Base-by-base conservation (phyloP, 2,888 invertebrate genomes). In the Glyphotaelius pellucidus region DNA sequence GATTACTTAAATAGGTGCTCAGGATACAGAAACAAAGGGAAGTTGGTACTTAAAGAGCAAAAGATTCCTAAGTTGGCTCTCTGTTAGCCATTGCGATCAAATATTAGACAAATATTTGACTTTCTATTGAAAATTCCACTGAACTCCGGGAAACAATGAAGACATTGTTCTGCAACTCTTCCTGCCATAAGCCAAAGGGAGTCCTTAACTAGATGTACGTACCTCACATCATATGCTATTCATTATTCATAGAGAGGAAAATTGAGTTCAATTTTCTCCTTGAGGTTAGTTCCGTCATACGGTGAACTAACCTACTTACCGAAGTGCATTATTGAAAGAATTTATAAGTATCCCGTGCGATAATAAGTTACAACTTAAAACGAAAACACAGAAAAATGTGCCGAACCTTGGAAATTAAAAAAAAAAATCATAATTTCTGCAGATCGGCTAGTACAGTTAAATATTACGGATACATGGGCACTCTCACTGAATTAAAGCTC, bases 71-170 rank as follows among this genome's bases (percentile, higher is more conserved):
- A 67, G 67, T 32, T 86, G 30, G 30, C 32, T 35, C 90, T 87
- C 81, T 85, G 80, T 90, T 84, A 84, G 85, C 80, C 85, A 42
- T 35, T 42, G 92, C 88, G 92, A 93, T 92, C 93, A 92, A 93
- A 91, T 93, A 91, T 90, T 93, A 92, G 81, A 90, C 93, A 93
- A 93, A 93, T 86, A 93, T 92, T 93, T 89, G 92, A 91, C 92
- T 92, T 91, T 88, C 91, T 52, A 92, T 93, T 92, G 92, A 93
- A 90, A 91, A 90, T 87, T 90, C 80, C 30, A 80, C 38, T 83
- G 92, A 93, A 93, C 92, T 92, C 91, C 89, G 67, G 86, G 92
- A 93, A 93, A 93, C 93, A 93, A 93, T 93, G 92, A 89, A 87
- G 90, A 90, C 93, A 91, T 93, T 93, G 93, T 93, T 91, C 91